A percentile compares a stretch with the other conserved stretches of the same genome.
phyloP scores from a whole-genome alignment of 2,113 vertebrate species.

The Neodon shergylaensis region DNA sequence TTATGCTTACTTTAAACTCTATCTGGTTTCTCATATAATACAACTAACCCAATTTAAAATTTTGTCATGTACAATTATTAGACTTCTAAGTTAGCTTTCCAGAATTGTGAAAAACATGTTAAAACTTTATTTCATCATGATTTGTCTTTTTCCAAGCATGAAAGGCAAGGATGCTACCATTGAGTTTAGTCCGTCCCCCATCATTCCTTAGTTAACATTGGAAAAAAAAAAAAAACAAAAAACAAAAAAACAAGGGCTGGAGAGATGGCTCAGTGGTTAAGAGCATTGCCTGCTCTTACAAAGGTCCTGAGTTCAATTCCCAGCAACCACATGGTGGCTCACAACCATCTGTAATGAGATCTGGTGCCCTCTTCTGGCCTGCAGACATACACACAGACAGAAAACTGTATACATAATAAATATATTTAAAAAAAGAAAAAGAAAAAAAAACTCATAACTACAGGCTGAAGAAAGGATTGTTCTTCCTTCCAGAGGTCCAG shows the following conservation, averaged over 20 bases:
- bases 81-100: not conserved
- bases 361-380: too few relatives aligned
- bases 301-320: too few relatives aligned
- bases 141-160: not conserved
- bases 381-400: too few relatives aligned
- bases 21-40: not conserved
- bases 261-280: too few relatives aligned
- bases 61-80: slow-evolving; percentile 1
- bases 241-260: not conserved
- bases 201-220: not conserved
- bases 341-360: too few relatives aligned
- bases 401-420: too few relatives aligned
- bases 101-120: not conserved
- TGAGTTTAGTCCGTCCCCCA: not conserved
- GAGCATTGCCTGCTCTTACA: too few relatives aligned
- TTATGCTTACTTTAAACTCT: not conserved
- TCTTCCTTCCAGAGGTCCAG: not conserved
- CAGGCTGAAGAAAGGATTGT: not conserved
- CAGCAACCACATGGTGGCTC: too few relatives aligned
- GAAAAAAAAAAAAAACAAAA: not conserved
- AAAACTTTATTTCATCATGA: not conserved
- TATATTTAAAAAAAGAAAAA: not conserved
- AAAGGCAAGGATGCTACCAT: not conserved
- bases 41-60: slow-evolving; percentile 17
- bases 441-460: not conserved